phyloP scores from a whole-genome alignment of 2,113 vertebrate genomes.

The Halcyon senegalensis region DNA sequence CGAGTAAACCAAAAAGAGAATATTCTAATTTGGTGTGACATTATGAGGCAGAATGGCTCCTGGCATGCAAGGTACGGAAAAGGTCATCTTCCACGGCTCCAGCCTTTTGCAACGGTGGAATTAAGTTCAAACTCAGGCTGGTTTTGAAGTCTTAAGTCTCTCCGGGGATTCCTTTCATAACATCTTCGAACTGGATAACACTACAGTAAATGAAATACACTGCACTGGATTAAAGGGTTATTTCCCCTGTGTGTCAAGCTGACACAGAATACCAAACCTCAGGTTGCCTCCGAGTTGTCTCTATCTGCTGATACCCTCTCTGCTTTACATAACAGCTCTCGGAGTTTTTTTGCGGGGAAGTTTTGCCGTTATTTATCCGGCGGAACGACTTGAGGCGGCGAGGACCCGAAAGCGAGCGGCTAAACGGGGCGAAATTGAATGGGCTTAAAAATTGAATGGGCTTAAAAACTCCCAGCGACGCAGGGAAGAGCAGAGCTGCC shows the following conservation, averaged over 20 bases:
- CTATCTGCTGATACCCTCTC: conserved; percentile 54
- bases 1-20: conserved; percentile 35
- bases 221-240: conserved; percentile 93
- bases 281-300: conserved; percentile 68
- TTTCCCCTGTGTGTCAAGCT: conserved; percentile 87
- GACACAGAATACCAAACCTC: conserved; percentile 74
- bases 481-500: neutral
- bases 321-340: conserved; percentile 9
- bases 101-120: conserved; percentile 71
- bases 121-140: conserved; percentile 77
- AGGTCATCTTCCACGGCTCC: conserved; percentile 68
- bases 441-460: neutral
- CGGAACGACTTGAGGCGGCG: neutral
- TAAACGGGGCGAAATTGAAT: neutral
- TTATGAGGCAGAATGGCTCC: conserved; percentile 66
- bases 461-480: neutral
- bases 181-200: conserved; percentile 84
- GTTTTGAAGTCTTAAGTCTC: conserved; percentile 82
- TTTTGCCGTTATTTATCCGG: neutral
- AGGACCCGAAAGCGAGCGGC: neutral
- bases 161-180: conserved; percentile 87
- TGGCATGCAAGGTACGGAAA: conserved; percentile 66
- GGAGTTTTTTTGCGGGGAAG: neutral
- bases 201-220: conserved; percentile 91
- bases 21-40: conserved; percentile 72